Base-by-base conservation (phyloP, 2,113 vertebrate genomes). In the Chiloscyllium plagiosum region DNA sequence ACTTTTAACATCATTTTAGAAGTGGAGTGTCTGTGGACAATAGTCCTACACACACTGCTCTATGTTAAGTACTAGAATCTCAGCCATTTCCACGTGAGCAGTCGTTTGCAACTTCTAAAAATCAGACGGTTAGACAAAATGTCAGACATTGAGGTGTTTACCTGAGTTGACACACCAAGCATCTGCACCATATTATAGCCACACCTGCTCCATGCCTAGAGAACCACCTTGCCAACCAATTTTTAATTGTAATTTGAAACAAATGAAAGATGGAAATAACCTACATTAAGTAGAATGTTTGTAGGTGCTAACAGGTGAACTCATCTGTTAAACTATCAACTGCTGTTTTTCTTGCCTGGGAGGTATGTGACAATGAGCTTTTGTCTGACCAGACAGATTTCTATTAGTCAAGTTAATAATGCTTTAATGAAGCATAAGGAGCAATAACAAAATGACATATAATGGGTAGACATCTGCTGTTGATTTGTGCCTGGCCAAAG, bases 281-380 rank as follows among this genome's bases (percentile, higher is more conserved):
- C 93, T 20, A 76, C 17, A 12, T 72, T 26, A 52, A 72, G 94
- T 47, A 26, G 12, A 69, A 33, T 95, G 42, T 33, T 69, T 95
- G 65, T 69, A 37, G 69, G 26, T 15, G 42, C 94, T 76, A 95
- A 97, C 97, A 97, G 97, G 98, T 98, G 98, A 98, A 99, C 98
- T 98, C 98, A 98, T 98, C 98, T 98, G 98, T 98, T 99, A 99
- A 98, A 97, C 98, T 98, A 98, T 99, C 97, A 98, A 98, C 98
- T 97, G 98, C 97, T 97, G 97, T 97, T 97, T 97, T 96, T 97
- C 97, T 98, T 97, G 97, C 97, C 97, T 97, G 97, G 97, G 98
- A 97, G 98, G 97, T 97, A 96, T 97, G n/a, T 47, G 97, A 97
- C 97, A 97, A 96, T 97, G 85, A 96, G 96, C 96, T 96, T 96